These are phyloP conservation scores for Pasiphila rectangulata DNA, from an alignment of 2,888 invertebrate species.

Conservation along the genomic window DNA sequence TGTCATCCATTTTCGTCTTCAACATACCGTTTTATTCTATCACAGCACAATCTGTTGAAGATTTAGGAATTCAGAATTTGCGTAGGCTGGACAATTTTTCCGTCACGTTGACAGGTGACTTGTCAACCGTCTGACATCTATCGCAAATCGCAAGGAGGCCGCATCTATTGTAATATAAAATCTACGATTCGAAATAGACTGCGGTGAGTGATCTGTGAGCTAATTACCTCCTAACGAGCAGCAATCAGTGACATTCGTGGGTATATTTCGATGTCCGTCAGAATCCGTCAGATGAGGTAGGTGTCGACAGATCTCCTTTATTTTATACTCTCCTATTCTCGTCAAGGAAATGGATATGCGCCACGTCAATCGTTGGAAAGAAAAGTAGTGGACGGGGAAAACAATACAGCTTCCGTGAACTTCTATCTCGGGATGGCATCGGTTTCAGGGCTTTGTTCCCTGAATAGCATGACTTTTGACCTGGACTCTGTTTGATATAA, in stretches of 20 bases:
- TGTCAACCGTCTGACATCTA: conserved; percentile 24
- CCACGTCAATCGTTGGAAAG: conserved; percentile 69
- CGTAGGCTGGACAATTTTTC: conserved; percentile 32
- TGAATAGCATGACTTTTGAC: conserved; percentile 33
- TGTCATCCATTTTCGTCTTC: no score
- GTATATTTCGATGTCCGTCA: conserved; percentile 66
- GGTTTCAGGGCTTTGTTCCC: conserved; percentile 45
- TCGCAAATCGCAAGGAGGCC: conserved; percentile 42
- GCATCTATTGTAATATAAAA: conserved; percentile 33
- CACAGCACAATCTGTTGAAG: no score
- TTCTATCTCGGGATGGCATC: conserved; percentile 62
- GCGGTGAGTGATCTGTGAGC: conserved; percentile 72
- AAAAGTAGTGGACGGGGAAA: conserved; percentile 55
- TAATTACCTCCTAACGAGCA: conserved; percentile 79
- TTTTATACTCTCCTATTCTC: conserved; percentile 69
- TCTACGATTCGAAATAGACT: conserved; percentile 56
- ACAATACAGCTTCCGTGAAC: conserved; percentile 65
- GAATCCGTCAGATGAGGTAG: conserved; percentile 47
- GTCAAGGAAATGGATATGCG: conserved; percentile 76
- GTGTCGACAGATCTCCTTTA: conserved; percentile 74
- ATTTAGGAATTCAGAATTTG: conserved; percentile 21
- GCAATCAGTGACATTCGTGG: conserved; percentile 65
- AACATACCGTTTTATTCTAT: conserved; percentile 2
- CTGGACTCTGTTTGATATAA: conserved; percentile 20
- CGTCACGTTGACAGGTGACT: conserved; percentile 27